Evolutionary conservation across 1,140 invertebrate genomes (phyloP).

Genomic region (Drosophila repletoides): DNA sequence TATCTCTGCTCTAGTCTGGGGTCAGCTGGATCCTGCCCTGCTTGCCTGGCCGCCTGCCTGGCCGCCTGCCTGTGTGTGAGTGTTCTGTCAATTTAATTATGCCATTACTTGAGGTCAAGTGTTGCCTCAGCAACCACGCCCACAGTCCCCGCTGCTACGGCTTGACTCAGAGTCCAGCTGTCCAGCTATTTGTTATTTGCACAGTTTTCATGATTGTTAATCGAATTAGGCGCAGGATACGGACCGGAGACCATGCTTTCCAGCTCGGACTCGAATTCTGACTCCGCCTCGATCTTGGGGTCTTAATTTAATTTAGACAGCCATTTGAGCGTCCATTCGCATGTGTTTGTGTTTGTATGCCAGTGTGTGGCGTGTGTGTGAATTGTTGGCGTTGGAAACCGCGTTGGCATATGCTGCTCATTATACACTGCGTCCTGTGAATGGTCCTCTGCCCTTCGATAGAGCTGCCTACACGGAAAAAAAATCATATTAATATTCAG

Average conservation of each 20-base stretch:
- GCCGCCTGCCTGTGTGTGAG: conserved; percentile 13
- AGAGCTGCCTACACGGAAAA: too few species aligned
- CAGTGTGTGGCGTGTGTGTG: conserved; percentile 9
- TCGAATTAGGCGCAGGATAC: conserved; percentile 50
- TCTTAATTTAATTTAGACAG: conserved; percentile 68
- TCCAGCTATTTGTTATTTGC: conserved; percentile 49
- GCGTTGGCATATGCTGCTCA: conserved; percentile 61
- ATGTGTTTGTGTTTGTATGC: neutral
- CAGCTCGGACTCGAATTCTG: neutral
- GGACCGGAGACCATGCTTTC: too few species aligned
- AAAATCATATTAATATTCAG: too few species aligned
- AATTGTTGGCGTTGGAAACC: conserved; percentile 30
- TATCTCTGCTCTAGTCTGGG: neutral
- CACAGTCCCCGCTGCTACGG: neutral
- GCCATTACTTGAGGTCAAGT: conserved; percentile 62
- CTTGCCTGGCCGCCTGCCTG: neutral
- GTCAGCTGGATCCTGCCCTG: neutral
- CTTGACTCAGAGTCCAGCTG: too few species aligned
- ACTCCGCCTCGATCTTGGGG: conserved; percentile 7
- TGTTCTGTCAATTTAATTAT: conserved; percentile 68
- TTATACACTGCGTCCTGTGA: conserved; percentile 37
- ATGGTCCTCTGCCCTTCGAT: neutral
- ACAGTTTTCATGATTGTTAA: conserved; percentile 65
- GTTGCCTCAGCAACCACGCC: neutral
- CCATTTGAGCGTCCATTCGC: conserved; percentile 18